Evolutionary conservation across 2,113 vertebrate species (phyloP), one percentile per base, ranked within the genome.

Genomic region (Ibidorhyncha struthersii): DNA sequence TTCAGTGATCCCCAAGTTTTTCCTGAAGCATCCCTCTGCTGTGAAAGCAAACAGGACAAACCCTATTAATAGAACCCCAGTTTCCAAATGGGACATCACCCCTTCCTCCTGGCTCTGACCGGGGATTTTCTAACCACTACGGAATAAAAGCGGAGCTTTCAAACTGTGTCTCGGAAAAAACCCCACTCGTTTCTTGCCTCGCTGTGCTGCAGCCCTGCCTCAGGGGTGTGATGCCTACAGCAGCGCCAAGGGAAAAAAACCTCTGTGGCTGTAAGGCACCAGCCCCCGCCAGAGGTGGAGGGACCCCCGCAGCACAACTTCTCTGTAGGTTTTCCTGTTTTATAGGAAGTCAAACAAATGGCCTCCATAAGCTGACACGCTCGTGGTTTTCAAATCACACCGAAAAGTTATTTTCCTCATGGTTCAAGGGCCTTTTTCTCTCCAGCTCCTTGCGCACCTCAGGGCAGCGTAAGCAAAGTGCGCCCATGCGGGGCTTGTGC

Each of bases 271-370:
- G 3, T 17, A 58, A 38, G 52, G 56, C 41, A 38, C 9, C 43
- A 29, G 41, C 15, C 38, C 49, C 25, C 3, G 2, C 3, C 1
- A 45, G 78, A 67, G 38, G 12, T 15, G 53, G 40, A 81, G 63
- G 36, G 73, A 82, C 61, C 61, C 86, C 59, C 5, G 0, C 20
- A 4, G 26, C 3, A n/a, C 78, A 50, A 41, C 73, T 74, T 22
- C 34, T 81, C 14, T 17, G 4, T 17, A 29, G 43, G 53, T 70
- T 86, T 96, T 92, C 90, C 82, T 93, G 71, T 67, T 82, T 70
- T 8, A 53, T 80, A 93, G 89, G 93, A 90, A 94, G 85, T 93
- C 43, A 47, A 93, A 72, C 47, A 65, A 86, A 90, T 3, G 8
- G 36, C 49, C 66, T 80, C 62, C 34, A 8, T 7, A 52, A 34